Conservation (phyloP, 2,113 vertebrate species). For the Callospermophilus lateralis region DNA sequence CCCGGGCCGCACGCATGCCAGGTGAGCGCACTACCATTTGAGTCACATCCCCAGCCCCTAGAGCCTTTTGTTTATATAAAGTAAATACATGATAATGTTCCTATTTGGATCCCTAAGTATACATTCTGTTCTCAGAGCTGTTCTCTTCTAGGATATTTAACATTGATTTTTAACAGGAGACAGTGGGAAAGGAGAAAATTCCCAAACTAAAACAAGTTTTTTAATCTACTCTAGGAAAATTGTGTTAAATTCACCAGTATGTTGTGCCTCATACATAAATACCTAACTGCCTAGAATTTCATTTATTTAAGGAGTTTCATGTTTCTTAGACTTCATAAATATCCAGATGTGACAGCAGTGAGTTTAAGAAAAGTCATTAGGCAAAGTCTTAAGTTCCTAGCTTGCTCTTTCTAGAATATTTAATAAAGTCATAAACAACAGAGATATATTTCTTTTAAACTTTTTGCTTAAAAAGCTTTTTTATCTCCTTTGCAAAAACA, state of each 20-base stretch:
- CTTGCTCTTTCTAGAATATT: conserved; percentile 32
- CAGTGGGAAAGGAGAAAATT: not conserved
- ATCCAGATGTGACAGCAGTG: not conserved
- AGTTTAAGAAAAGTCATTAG: conserved; percentile 37
- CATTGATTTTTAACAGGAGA: conserved; percentile 26
- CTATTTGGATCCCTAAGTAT: not conserved
- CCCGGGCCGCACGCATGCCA: too few relatives aligned
- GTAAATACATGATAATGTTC: not conserved
- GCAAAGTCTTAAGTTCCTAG: conserved; percentile 48
- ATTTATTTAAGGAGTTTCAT: conserved; percentile 55
- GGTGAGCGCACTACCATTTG: too few relatives aligned
- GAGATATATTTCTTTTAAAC: conserved; percentile 20
- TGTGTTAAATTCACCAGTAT: conserved; percentile 28
- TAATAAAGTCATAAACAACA: conserved; percentile 52
- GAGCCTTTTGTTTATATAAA: conserved; percentile 31
- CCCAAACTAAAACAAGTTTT: conserved; percentile 32
- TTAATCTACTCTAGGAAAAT: conserved; percentile 55
- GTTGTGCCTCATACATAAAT: conserved; percentile 39
- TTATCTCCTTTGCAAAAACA: conserved; percentile 60
- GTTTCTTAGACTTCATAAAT: conserved; percentile 50
- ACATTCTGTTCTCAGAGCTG: conserved; percentile 52
- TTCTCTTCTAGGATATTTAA: conserved; percentile 48
- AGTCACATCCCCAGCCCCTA: too few relatives aligned
- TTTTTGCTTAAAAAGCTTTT: conserved; percentile 47
- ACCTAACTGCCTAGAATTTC: conserved; percentile 48